Conservation (phyloP, 2,888 invertebrate genomes). For the Amiota minor region DNA sequence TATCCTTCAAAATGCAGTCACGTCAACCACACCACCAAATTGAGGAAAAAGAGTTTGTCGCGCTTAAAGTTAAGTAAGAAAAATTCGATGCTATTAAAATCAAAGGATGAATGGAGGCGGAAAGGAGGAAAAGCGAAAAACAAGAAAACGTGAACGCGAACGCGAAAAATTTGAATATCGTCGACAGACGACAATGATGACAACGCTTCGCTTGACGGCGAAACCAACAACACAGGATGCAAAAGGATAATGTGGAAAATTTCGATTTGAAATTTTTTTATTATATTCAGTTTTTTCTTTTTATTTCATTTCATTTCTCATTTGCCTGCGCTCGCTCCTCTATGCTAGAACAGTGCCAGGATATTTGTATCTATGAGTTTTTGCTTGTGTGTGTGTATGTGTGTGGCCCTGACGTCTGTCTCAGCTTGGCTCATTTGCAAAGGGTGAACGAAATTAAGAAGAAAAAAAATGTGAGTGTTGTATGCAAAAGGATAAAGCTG, state of each 20-base stretch:
- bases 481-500: conserved; percentile 49
- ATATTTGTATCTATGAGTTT: too few species aligned
- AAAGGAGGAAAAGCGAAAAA: conserved; percentile 66
- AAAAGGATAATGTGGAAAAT: conserved; percentile 60
- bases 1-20: conserved; percentile 33
- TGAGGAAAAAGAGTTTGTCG: conserved; percentile 22
- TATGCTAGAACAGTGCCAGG: too few species aligned
- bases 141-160: conserved; percentile 68
- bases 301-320: not conserved
- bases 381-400: conserved; percentile 21
- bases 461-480: conserved; percentile 21
- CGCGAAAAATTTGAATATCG: conserved; percentile 64
- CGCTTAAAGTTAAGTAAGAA: conserved; percentile 25
- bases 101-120: conserved; percentile 27
- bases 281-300: too few species aligned
- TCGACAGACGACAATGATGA: conserved; percentile 26
- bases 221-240: conserved; percentile 1
- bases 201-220: conserved; percentile 33
- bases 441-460: conserved; percentile 64
- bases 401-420: not conserved
- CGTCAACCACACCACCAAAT: conserved; percentile 40
- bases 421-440: conserved; percentile 61
- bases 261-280: conserved; percentile 41
- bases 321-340: not conserved
- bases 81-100: conserved; percentile 28